A percentile compares a stretch with the other conserved stretches of the same genome.
phyloP scores from a whole-genome alignment of 2,797 vertebrate species.

The Enteromius afrohamiltoni region DNA sequence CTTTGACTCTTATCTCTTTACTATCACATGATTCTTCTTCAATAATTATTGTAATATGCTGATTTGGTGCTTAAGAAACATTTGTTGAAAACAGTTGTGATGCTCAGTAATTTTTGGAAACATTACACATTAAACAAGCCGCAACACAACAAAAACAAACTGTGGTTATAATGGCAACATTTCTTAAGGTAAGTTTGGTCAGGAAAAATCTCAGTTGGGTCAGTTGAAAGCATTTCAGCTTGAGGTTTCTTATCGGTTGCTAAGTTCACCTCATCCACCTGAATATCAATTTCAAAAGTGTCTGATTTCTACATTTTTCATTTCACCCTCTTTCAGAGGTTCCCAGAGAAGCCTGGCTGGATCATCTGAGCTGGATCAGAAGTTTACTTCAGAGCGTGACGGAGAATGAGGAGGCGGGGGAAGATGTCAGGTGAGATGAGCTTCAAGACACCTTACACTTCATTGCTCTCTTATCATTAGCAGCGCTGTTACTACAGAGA shows the following conservation, averaged over 20 bases:
- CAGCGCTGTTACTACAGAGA: neutral
- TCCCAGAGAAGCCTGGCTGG: conserved; percentile 70
- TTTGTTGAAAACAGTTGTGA: neutral
- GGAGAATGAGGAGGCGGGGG: conserved; percentile 68
- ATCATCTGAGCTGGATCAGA: conserved; percentile 76
- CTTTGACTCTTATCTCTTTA: neutral
- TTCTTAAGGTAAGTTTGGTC: neutral
- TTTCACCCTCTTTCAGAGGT: conserved; percentile 69
- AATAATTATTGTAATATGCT: neutral
- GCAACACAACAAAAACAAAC: neutral
- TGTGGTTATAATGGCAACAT: neutral
- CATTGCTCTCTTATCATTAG: conserved; percentile 9
- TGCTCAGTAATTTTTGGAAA: neutral
- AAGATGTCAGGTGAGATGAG: conserved; percentile 57
- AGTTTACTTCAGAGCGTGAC: conserved; percentile 71
- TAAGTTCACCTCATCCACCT: neutral
- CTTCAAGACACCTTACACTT: conserved; percentile 17
- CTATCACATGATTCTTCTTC: neutral
- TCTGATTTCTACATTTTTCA: conserved; percentile 11
- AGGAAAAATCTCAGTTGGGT: neutral
- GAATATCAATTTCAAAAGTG: conserved; percentile 6
- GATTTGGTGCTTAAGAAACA: neutral
- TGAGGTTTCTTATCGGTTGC: neutral
- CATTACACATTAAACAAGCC: neutral
- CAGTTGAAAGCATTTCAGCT: neutral